Percentiles rank a stretch among this genome's conserved stretches.
Conservation (phyloP, 2,888 invertebrate species). For the Eubasilissa splendida region DNA sequence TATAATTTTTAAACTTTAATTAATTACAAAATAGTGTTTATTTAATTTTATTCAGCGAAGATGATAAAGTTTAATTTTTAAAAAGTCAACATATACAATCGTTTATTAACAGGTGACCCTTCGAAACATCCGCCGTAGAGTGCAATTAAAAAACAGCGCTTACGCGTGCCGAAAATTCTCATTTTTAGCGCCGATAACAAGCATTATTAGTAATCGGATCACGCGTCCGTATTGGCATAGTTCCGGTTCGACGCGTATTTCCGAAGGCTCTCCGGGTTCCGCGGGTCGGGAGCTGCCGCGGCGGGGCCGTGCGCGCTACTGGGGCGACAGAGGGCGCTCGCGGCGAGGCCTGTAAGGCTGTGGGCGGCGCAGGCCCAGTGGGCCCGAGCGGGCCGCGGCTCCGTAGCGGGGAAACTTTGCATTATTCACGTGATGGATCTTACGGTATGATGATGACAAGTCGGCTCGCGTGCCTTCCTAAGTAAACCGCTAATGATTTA, state of each 20-base stretch:
- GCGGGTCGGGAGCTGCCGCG: slow-evolving; percentile 44
- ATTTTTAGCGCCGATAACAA: slow-evolving; percentile 35
- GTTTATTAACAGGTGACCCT: slow-evolving; percentile 20
- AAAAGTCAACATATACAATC: slow-evolving; percentile 12
- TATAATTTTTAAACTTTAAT: no score
- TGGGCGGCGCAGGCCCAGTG: slow-evolving; percentile 51
- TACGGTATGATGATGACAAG: slow-evolving; percentile 50
- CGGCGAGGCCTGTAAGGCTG: slow-evolving; percentile 37
- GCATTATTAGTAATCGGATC: slow-evolving; percentile 37
- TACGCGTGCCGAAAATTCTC: slow-evolving; percentile 21
- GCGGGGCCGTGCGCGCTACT: slow-evolving; percentile 54
- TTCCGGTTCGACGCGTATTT: slow-evolving; percentile 14
- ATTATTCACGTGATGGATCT: slow-evolving; percentile 55
- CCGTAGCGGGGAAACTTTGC: slow-evolving; percentile 49
- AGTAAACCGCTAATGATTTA: slow-evolving; percentile 39
- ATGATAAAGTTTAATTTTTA: not conserved
- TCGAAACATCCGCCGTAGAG: slow-evolving; percentile 2
- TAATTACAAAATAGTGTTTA: not conserved
- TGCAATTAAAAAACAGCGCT: slow-evolving; percentile 35
- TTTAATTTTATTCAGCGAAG: not conserved
- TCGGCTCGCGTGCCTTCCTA: slow-evolving; percentile 40
- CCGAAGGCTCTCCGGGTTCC: slow-evolving; percentile 15
- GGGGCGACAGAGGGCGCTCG: slow-evolving; percentile 31
- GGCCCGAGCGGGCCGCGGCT: slow-evolving; percentile 33
- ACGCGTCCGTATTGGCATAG: slow-evolving; percentile 41